Evolutionary conservation across 2,113 vertebrate genomes (phyloP).

Genomic region (Vidua chalybeata): DNA sequence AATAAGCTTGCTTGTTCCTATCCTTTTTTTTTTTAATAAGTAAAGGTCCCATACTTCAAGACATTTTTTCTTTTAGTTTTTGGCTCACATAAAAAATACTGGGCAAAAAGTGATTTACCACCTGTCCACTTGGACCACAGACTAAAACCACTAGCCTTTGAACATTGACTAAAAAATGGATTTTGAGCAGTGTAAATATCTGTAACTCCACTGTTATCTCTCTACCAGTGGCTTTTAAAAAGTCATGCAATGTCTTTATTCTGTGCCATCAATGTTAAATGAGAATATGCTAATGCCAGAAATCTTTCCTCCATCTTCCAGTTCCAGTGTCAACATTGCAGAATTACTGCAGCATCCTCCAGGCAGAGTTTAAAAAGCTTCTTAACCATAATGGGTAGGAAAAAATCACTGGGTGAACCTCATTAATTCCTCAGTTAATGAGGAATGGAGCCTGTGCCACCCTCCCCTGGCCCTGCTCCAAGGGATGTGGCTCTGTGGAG

Average conservation of each 20-base stretch:
- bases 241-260: neutral
- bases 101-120: neutral
- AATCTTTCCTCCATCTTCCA: neutral
- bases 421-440: neutral
- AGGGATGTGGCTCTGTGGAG: fast-evolving
- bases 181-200: neutral
- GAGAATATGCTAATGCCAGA: neutral
- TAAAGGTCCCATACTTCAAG: neutral
- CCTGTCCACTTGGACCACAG: neutral
- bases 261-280: neutral
- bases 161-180: neutral
- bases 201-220: neutral
- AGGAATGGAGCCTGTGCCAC: neutral
- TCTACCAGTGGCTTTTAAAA: neutral
- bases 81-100: neutral
- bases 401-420: neutral
- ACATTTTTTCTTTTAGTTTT: neutral
- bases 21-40: neutral
- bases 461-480: neutral
- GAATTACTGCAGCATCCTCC: neutral
- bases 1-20: neutral
- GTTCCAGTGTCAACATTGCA: neutral
- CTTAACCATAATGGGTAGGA: neutral
- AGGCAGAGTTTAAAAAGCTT: neutral
- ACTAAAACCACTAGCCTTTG: neutral